Conservation (phyloP, 2,113 vertebrate genomes). For the Coptodon bakossiorum region DNA sequence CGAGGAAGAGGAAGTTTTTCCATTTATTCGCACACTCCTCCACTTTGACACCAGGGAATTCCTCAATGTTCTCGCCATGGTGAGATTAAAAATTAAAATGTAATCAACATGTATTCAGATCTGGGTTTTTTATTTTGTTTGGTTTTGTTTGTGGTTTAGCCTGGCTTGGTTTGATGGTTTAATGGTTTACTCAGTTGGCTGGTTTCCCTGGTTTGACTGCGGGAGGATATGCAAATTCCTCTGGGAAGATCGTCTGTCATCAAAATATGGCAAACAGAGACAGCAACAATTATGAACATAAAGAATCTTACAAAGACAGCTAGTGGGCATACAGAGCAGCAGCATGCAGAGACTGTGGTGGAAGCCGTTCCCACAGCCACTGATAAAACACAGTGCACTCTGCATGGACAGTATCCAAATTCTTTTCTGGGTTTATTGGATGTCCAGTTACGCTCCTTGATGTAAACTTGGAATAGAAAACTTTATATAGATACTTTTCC, state of each 20-base stretch:
- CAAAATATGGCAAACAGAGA: background rate
- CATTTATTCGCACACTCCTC: conserved; percentile 84
- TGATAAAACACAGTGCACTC: background rate
- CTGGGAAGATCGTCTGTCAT: background rate
- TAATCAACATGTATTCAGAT: background rate
- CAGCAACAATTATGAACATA: background rate
- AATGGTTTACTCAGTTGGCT: background rate
- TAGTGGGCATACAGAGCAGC: background rate
- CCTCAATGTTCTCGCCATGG: conserved; percentile 95
- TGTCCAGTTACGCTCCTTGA: background rate
- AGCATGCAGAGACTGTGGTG: background rate
- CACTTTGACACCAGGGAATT: conserved; percentile 97
- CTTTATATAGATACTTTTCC: background rate
- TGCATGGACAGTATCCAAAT: background rate
- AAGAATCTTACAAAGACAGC: background rate
- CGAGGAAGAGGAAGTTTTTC: conserved; percentile 89
- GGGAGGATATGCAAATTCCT: background rate
- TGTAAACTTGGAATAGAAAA: background rate
- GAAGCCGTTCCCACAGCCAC: too few relatives aligned
- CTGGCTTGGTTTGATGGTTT: background rate
- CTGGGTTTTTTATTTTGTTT: background rate
- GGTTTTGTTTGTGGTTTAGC: background rate
- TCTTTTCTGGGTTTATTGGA: background rate
- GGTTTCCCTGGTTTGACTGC: background rate
- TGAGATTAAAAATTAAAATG: conserved; percentile 58